phyloP scores from a whole-genome alignment of 2,113 vertebrate species.

The Craseonycteris thonglongyai region DNA sequence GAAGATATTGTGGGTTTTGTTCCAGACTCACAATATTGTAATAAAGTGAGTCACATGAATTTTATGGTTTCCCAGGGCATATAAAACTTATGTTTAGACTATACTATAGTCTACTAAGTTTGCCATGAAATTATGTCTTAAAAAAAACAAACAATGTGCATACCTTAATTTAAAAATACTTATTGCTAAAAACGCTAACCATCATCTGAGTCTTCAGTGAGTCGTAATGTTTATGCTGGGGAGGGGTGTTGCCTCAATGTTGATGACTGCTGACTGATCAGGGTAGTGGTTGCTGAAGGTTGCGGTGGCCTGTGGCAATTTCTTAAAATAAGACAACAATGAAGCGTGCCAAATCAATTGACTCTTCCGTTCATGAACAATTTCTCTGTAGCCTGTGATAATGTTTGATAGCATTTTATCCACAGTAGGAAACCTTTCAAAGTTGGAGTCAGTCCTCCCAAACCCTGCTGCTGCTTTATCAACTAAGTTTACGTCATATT shows the following conservation, averaged over 20 bases:
- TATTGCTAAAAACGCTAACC: not conserved
- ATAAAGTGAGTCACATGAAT: not conserved
- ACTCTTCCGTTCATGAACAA: not conserved
- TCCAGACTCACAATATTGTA: not conserved
- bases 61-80: not conserved
- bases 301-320: not conserved
- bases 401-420: not conserved
- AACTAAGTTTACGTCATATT: no score
- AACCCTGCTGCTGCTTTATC: not conserved
- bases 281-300: not conserved
- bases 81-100: not conserved
- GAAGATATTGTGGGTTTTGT: not conserved
- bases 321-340: not conserved
- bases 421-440: not conserved
- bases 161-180: not conserved
- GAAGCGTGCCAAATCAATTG: not conserved
- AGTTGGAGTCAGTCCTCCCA: not conserved
- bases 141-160: not conserved
- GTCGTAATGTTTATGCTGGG: not conserved
- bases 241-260: not conserved
- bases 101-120: not conserved
- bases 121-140: not conserved
- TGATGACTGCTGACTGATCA: not conserved
- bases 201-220: not conserved
- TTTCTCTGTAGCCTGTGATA: not conserved